Conservation (phyloP, 1,140 invertebrate species). For the Orius laevigatus region DNA sequence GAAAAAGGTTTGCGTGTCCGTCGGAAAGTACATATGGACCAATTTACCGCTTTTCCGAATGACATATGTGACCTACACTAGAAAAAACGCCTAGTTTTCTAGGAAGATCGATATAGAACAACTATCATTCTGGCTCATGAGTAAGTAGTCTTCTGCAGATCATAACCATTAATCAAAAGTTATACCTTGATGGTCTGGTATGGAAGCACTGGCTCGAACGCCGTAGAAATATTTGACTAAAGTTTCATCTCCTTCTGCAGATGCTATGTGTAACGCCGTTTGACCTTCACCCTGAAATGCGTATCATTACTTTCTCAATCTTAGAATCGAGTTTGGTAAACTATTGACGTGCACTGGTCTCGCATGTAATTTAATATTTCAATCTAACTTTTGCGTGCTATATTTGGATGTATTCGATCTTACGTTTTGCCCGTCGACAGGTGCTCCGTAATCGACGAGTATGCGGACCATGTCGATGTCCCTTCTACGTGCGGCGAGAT, state of each 20-base stretch:
- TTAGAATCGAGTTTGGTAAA: not conserved
- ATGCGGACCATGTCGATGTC: constrained; percentile 86
- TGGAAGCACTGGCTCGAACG: constrained; percentile 79
- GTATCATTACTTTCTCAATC: constrained; percentile 1
- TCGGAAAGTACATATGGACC: not conserved
- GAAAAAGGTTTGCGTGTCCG: not conserved
- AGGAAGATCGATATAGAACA: too few relatives aligned
- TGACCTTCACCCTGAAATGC: constrained; percentile 62
- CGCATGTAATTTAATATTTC: too few relatives aligned
- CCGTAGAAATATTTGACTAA: constrained; percentile 91
- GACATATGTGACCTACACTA: too few relatives aligned
- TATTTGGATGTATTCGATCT: constrained; percentile 20
- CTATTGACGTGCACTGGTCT: not conserved
- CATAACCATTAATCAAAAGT: too few relatives aligned
- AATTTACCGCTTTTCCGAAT: too few relatives aligned
- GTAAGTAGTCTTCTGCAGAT: too few relatives aligned
- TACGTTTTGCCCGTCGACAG: constrained; percentile 78
- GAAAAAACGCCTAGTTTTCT: too few relatives aligned
- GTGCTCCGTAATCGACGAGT: constrained; percentile 79
- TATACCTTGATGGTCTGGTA: constrained; percentile 74
- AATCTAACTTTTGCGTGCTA: not conserved
- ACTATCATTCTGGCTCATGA: too few relatives aligned
- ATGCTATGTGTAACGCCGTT: constrained; percentile 83
- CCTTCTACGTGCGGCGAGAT: constrained; percentile 71
- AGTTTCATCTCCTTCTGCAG: constrained; percentile 86